Base-by-base conservation (phyloP, 1,140 invertebrate species). In the Steinernema feltiae region DNA sequence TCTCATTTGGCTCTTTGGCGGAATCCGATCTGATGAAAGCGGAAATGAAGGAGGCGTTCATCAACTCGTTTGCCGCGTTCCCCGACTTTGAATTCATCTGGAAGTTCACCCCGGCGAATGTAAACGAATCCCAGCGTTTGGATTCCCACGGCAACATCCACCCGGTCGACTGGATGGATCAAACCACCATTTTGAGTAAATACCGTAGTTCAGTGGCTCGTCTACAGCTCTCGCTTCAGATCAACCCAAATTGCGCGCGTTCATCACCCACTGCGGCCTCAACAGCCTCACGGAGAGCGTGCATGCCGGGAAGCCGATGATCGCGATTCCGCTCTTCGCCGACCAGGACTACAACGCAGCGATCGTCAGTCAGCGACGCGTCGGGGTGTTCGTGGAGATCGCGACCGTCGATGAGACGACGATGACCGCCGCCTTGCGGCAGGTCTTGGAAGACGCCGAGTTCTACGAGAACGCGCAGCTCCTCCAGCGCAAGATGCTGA, bases 201-300 rank as follows among this genome's bases (percentile, higher is more conserved):
- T 78, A 0, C 46, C 35, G 18, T 0, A 29, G 7, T 46, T 71
- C 24, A 3, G 3, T 35, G 2, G 41, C 30, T 71, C 3, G 30
- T 71, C 70, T 32, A n/a, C 24, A 69, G n/a, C 30, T 69, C n/a
- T 53, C 75, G n/a, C n/a, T n/a, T 29, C 78, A 73, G 80, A 74
- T 32, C 80, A 82, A 46, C 71, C 73, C 12, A 73, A 74, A n/a
- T 72, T 73, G 7, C 69, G 71, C 2, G 41, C 78, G 7, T 85
- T 85, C 76, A 80, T 85, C 41, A 81, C 84, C 0, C 84, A 85
- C 70, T 74, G 78, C 70, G 84, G 84, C 1, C 63, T 78, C n/a
- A 85, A 85, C 41, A 78, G 82, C 18, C 75, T 79, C 31, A 46
- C 72, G 15, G 84, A 85, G 70, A 72, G 81, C 3, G 30, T 76